Base-by-base conservation (phyloP, 1,140 invertebrate genomes). In the Meloidogyne exigua region DNA sequence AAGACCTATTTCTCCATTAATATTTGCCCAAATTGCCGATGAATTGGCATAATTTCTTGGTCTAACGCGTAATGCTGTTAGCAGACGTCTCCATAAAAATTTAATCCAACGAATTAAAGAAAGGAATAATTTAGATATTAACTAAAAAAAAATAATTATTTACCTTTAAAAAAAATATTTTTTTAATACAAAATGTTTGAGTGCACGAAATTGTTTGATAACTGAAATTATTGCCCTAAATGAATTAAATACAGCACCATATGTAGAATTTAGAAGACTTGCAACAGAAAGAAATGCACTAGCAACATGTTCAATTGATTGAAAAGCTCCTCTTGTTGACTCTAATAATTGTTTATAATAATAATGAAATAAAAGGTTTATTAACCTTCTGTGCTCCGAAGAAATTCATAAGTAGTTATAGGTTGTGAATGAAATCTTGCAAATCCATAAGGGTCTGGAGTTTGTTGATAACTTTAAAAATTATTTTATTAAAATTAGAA, bases 181-280 rank as follows among this genome's bases (percentile, higher is more conserved):
- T 32, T n/a, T 23, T 13, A 66, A 68, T 94, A 97, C 92, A 80
- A 95, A 91, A 13, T 91, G 91, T 73, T 93, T 91, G 69, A 97
- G 88, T 79, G 92, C 89, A 7, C 92, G 92, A 89, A 98, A 92
- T 89, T 96, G 95, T 80, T 98, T 94, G 42, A 95, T 95, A 1
- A 98, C 95, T 70, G 94, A 94, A 44, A 98, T 89, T 80, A 98
- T 93, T 64, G 95, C 95, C 84, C 93, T 90, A 88, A 98, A 98
- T 9, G 95, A 96, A 88, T 92, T 95, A 15, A 95, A 93, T 82
- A 98, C 91, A 23, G 95, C 95, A 88, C 93, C 92, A 87, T 95
- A 96, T 76, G 95, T 96, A 18, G 94, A 96, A 85, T 97, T 95
- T 39, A 98, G 88, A 93, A 98, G 96, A 91, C 95, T 94, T 26